These are phyloP conservation scores for Epinephelus cyanopodus DNA, from an alignment of 2,113 vertebrate species.

Conservation along the genomic window DNA sequence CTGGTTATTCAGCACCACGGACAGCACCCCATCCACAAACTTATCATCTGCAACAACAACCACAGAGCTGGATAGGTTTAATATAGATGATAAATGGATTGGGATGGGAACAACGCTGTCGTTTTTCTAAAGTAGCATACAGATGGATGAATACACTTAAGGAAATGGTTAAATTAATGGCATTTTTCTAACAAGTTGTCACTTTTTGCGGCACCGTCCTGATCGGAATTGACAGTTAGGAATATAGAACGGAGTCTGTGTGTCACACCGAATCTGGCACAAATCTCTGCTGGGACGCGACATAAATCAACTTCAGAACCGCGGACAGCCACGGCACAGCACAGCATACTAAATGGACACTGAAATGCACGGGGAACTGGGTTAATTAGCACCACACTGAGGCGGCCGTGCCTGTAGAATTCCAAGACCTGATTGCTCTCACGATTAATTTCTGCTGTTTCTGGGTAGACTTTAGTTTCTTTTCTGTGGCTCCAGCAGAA, in stretches of 20 bases:
- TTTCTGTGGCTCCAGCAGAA: background rate
- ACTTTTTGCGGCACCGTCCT: constrained; percentile 18
- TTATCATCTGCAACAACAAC: constrained; percentile 16
- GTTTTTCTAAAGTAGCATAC: constrained; percentile 1
- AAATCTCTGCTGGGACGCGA: constrained; percentile 54
- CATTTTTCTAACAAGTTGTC: constrained; percentile 47
- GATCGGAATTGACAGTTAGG: constrained; percentile 55
- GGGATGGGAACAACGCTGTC: background rate
- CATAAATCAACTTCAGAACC: constrained; percentile 70
- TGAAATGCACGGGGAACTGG: constrained; percentile 48
- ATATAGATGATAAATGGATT: constrained; percentile 30
- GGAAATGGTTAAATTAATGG: constrained; percentile 43
- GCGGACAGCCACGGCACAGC: constrained; percentile 59
- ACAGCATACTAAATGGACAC: constrained; percentile 68
- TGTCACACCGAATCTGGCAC: constrained; percentile 54
- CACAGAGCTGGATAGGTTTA: constrained; percentile 6
- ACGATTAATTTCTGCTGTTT: constrained; percentile 43
- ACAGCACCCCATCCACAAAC: constrained; percentile 32
- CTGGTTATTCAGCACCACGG: constrained; percentile 60
- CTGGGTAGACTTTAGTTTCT: constrained; percentile 1
- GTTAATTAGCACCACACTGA: constrained; percentile 71
- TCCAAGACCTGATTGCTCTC: constrained; percentile 36
- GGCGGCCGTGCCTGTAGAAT: constrained; percentile 35
- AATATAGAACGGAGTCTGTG: constrained; percentile 37
- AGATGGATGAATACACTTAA: constrained; percentile 39